Evolutionary conservation across 2,113 vertebrate genomes (phyloP).

Genomic region (Hassar affinis): DNA sequence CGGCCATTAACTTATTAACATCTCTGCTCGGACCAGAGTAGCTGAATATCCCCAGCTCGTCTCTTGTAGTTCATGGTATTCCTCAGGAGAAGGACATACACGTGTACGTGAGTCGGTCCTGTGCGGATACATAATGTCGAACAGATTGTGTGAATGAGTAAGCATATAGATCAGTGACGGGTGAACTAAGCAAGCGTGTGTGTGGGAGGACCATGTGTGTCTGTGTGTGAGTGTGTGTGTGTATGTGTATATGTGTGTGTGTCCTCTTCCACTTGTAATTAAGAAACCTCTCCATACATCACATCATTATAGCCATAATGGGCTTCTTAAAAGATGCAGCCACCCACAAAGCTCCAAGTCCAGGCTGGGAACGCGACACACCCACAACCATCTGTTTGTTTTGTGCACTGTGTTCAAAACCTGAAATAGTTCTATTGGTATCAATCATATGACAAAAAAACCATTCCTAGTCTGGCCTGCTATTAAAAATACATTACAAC

Average conservation of each 20-base stretch:
- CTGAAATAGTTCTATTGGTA: not conserved
- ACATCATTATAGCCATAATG: slow-evolving; percentile 35
- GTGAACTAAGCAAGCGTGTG: not conserved
- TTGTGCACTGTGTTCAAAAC: not conserved
- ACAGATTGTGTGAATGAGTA: slow-evolving; percentile 11
- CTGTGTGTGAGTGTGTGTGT: not conserved
- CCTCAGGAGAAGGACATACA: not conserved
- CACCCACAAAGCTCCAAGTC: slow-evolving; percentile 20
- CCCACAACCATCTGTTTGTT: slow-evolving; percentile 37
- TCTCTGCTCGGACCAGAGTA: not conserved
- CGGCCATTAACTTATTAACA: slow-evolving; percentile 28
- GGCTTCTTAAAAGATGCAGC: slow-evolving; percentile 26
- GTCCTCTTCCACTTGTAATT: slow-evolving; percentile 15
- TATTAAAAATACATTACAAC: not conserved
- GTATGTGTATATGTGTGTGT: not conserved
- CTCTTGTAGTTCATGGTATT: not conserved
- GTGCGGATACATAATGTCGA: not conserved
- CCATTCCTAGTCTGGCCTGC: not conserved
- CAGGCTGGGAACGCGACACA: slow-evolving; percentile 3
- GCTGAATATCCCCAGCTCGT: not conserved
- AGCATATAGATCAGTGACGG: slow-evolving; percentile 23
- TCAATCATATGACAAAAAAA: not conserved
- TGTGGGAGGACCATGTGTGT: not conserved
- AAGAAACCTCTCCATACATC: slow-evolving; percentile 28
- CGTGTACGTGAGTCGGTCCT: not conserved